Evolutionary conservation across 2,113 vertebrate species (phyloP).

Genomic region (Phylloscopus trochilus): DNA sequence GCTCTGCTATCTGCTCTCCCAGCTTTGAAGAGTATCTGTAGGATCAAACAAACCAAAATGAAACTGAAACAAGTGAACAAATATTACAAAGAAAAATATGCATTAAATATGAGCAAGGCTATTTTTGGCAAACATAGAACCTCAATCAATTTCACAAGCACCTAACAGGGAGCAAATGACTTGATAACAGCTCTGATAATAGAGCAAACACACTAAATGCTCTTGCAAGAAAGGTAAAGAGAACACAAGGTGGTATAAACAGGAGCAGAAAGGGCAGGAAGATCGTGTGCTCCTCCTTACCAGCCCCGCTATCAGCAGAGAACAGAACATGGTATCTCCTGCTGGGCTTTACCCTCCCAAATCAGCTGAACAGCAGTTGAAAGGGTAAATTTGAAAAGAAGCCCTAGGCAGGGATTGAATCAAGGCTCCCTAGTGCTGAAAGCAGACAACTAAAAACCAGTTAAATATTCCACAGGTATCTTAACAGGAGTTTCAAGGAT

Average conservation of each 20-base stretch:
- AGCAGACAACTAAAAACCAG: not conserved
- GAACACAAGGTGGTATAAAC: not conserved
- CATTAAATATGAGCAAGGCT: not conserved
- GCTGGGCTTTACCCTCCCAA: not conserved
- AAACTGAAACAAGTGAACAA: not conserved
- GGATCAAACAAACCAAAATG: not conserved
- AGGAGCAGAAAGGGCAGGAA: not conserved
- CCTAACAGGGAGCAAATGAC: not conserved
- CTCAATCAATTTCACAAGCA: not conserved
- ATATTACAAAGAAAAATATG: rapidly evolving
- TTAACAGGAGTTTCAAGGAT: not conserved
- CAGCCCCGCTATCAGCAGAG: not conserved
- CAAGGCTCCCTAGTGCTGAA: not conserved
- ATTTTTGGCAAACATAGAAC: not conserved
- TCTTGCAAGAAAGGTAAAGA: not conserved
- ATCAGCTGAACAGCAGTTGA: not conserved
- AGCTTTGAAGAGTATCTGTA: constrained; percentile 79
- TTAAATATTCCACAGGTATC: not conserved
- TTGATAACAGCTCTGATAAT: not conserved
- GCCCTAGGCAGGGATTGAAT: not conserved
- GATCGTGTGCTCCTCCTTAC: not conserved
- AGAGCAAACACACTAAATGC: not conserved
- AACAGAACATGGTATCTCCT: not conserved
- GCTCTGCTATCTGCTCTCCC: constrained; percentile 87
- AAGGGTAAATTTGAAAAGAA: not conserved